phyloP scores from a whole-genome alignment of 2,797 vertebrate species.

The Percopsis omiscomaycus region DNA sequence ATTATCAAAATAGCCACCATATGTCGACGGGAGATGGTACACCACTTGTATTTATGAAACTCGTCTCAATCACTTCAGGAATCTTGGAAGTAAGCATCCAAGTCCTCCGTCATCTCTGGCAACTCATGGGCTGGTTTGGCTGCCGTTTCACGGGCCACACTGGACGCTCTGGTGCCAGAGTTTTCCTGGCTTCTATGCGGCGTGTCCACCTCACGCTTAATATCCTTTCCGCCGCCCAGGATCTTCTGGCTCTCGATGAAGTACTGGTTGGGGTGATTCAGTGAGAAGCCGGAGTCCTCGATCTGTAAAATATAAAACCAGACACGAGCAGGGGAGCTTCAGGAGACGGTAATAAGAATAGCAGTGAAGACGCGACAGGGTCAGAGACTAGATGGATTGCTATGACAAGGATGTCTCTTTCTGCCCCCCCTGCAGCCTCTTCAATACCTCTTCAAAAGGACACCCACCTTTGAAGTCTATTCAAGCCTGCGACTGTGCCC shows the following conservation, averaged over 20 bases:
- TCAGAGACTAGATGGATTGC: not conserved
- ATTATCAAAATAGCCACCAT: no score
- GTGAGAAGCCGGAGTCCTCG: conserved; percentile 88
- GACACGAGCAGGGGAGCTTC: not conserved
- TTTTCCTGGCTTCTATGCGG: conserved; percentile 64
- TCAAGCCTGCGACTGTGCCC: not conserved
- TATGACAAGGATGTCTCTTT: not conserved
- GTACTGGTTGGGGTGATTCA: conserved; percentile 98
- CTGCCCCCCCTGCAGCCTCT: not conserved
- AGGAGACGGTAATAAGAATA: not conserved
- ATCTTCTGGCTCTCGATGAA: conserved; percentile 91
- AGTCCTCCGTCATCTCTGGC: conserved; percentile 75
- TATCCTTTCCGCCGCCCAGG: conserved; percentile 82
- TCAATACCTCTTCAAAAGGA: not conserved
- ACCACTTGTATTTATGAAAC: not conserved
- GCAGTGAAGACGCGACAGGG: not conserved
- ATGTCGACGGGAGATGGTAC: not conserved
- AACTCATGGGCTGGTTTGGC: conserved; percentile 52
- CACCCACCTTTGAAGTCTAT: not conserved
- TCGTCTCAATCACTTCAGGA: conserved; percentile 32
- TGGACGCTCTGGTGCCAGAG: conserved; percentile 29
- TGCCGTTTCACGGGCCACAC: conserved; percentile 34
- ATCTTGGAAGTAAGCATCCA: conserved; percentile 86
- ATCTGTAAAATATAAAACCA: conserved; percentile 69
- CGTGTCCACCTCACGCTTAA: conserved; percentile 79